Percentiles rank a stretch among this genome's conserved stretches.
These are phyloP conservation scores for Steinernema hermaphroditum DNA, from an alignment of 2,888 invertebrate genomes.

Conservation along the genomic window DNA sequence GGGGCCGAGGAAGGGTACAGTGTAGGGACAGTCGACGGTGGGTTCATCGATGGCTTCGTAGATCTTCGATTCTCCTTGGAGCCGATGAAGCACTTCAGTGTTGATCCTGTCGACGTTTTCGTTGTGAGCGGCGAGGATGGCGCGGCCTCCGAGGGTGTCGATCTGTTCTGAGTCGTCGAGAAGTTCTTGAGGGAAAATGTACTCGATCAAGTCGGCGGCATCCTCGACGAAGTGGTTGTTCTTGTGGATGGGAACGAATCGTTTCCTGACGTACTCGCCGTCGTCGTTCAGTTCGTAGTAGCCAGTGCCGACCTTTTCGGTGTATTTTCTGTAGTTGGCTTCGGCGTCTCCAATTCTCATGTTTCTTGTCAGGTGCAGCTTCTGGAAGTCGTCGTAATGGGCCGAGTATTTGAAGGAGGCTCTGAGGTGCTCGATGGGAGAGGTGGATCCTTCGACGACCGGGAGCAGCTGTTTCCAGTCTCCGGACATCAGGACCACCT, in stretches of 20 bases:
- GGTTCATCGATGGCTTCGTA: background rate
- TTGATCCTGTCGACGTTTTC: conserved; percentile 2
- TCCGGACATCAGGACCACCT: conserved; percentile 28
- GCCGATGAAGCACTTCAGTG: background rate
- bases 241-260: background rate
- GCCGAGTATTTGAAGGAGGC: no score
- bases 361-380: background rate
- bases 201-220: background rate
- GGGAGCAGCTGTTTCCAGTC: conserved; percentile 28
- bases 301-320: background rate
- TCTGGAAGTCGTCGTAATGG: background rate
- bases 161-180: background rate
- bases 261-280: background rate
- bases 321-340: background rate
- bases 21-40: background rate
- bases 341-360: background rate
- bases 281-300: background rate
- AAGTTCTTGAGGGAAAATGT: background rate
- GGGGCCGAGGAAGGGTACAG: background rate
- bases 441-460: background rate
- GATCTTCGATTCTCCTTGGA: background rate
- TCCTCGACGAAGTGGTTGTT: background rate
- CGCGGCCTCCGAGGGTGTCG: background rate
- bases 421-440: background rate
- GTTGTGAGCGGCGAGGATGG: background rate